A percentile compares a stretch with the other conserved stretches of the same genome.
Conservation (phyloP, 2,888 invertebrate species). For the Saturnia pavonia region DNA sequence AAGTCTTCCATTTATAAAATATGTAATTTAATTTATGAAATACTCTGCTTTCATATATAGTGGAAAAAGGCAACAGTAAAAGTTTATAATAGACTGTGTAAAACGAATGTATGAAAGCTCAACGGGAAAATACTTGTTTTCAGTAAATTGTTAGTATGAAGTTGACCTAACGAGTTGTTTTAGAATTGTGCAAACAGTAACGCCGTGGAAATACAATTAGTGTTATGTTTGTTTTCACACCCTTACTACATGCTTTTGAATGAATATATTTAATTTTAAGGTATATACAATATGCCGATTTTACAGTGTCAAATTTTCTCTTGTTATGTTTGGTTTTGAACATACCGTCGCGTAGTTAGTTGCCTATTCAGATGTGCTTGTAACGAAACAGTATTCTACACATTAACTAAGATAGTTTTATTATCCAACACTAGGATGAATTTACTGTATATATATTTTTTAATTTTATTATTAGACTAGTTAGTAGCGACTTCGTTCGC, state of each 20-base stretch:
- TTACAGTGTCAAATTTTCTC: no score
- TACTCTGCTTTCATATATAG: not conserved
- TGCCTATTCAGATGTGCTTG: no score
- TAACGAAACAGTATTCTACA: no score
- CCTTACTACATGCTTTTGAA: not conserved
- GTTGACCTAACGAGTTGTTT: not conserved
- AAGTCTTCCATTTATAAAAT: not conserved
- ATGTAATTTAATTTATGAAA: not conserved
- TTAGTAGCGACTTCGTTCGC: no score
- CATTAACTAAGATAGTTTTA: no score
- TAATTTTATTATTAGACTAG: no score
- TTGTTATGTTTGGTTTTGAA: no score
- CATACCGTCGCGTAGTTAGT: no score
- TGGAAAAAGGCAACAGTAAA: not conserved
- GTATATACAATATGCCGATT: not conserved
- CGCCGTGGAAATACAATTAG: not conserved
- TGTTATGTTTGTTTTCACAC: not conserved
- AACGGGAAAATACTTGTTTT: not conserved
- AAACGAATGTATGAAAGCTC: not conserved
- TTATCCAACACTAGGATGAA: no score
- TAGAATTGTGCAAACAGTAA: not conserved
- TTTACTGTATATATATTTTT: no score
- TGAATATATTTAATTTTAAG: not conserved
- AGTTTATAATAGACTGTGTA: not conserved
- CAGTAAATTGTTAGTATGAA: slow-evolving; percentile 6